A percentile compares a stretch with the other conserved stretches of the same genome.
phyloP scores from a whole-genome alignment of 2,888 invertebrate species.

The Tubulanus polymorphus region DNA sequence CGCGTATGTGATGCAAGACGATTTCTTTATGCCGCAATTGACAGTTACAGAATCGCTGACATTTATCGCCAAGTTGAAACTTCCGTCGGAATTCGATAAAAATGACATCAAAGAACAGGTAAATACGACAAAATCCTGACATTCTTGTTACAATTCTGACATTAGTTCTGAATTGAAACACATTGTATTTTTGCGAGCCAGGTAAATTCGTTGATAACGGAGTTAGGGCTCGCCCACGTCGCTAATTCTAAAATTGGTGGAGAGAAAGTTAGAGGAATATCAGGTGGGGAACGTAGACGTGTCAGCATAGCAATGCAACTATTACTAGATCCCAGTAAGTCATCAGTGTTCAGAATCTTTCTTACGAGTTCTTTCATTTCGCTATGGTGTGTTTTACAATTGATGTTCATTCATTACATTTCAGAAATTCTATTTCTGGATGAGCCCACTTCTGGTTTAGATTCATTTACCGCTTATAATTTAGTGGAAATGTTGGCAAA shows the following conservation, averaged over 20 bases:
- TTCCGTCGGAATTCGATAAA: slow-evolving; percentile 56
- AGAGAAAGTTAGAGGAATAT: slow-evolving; percentile 74
- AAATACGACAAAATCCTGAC: no score
- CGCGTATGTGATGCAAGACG: slow-evolving; percentile 83
- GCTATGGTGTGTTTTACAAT: no score
- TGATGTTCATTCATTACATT: no score
- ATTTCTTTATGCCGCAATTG: slow-evolving; percentile 76
- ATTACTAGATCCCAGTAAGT: slow-evolving; percentile 83
- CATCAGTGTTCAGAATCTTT: slow-evolving; percentile 17
- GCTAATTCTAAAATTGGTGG: slow-evolving; percentile 60
- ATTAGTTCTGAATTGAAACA: no score
- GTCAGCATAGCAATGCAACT: slow-evolving; percentile 88
- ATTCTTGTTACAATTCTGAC: neutral
- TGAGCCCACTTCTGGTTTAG: slow-evolving; percentile 84
- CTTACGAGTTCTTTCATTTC: neutral
- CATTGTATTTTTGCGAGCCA: no score
- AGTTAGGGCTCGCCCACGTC: slow-evolving; percentile 87
- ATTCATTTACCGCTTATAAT: slow-evolving; percentile 85
- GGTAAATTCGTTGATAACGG: slow-evolving; percentile 77
- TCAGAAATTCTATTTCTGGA: slow-evolving; percentile 81
- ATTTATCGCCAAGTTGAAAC: slow-evolving; percentile 49
- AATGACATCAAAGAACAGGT: slow-evolving; percentile 80
- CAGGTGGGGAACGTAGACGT: slow-evolving; percentile 83
- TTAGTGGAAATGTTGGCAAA: slow-evolving; percentile 35
- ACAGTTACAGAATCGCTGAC: slow-evolving; percentile 72